A percentile compares a stretch with the other conserved stretches of the same genome.
Evolutionary conservation across 92 coral and sea anemone genomes (phyloP).

Genomic region (Porites rus): DNA sequence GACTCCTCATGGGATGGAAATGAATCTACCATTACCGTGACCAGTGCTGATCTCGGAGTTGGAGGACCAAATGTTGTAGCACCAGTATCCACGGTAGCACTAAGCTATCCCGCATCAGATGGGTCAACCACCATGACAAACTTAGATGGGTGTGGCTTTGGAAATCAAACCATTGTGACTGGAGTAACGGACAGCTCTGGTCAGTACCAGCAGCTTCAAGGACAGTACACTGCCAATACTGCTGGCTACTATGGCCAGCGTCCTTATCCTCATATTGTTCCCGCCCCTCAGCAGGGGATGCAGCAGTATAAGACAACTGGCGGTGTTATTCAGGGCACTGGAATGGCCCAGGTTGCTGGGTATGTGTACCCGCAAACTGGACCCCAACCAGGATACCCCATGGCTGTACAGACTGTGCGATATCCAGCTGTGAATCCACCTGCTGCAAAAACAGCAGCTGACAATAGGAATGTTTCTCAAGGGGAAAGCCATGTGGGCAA

Average conservation of each 20-base stretch:
- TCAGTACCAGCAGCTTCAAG: slow-evolving; percentile 81
- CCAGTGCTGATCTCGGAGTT: slow-evolving; percentile 77
- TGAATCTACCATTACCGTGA: slow-evolving; percentile 59
- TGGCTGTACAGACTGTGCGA: slow-evolving; percentile 90
- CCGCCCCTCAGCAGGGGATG: slow-evolving; percentile 88
- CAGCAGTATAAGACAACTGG: slow-evolving; percentile 84
- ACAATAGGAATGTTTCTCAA: slow-evolving; percentile 62
- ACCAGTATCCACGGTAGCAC: slow-evolving; percentile 79
- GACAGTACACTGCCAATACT: slow-evolving; percentile 87
- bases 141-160: slow-evolving; percentile 90
- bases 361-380: slow-evolving; percentile 89
- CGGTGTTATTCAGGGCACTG: slow-evolving; percentile 89
- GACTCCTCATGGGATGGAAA: slow-evolving; percentile 78
- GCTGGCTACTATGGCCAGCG: slow-evolving; percentile 92
- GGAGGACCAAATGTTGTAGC: slow-evolving; percentile 80
- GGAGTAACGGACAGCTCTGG: slow-evolving; percentile 78
- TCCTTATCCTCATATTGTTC: slow-evolving; percentile 95
- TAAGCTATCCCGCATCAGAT: slow-evolving; percentile 79
- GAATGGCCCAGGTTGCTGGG: slow-evolving; percentile 83
- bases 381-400: slow-evolving; percentile 83
- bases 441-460: slow-evolving; percentile 82
- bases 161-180: slow-evolving; percentile 73
- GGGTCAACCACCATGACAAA: slow-evolving; percentile 82
- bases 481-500: slow-evolving; percentile 77
- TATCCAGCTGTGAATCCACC: slow-evolving; percentile 89